Evolutionary conservation across 2,797 vertebrate genomes (phyloP), one percentile per base, ranked within the genome.

Genomic region (Schizopygopsis pylzovi): DNA sequence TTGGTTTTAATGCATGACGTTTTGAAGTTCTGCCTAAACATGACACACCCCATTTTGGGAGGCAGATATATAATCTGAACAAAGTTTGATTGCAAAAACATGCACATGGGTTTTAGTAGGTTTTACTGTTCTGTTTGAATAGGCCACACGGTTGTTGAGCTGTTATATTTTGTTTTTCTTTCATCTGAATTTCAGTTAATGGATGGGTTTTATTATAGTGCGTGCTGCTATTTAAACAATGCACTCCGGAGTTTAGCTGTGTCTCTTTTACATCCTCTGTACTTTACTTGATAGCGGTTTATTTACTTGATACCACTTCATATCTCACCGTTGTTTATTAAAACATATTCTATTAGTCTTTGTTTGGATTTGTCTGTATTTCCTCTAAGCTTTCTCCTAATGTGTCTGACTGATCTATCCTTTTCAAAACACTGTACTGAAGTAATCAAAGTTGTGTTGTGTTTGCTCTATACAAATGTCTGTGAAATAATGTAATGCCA

Each of bases 151-250:
- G 47, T 39, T 33, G 33, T 33, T 78, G 45, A 47, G 20, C 18
- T 56, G 39, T 79, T 73, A 47, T 68, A n/a, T 63, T 22, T 4
- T 28, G 15, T 75, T 82, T 25, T 49, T 67, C 47, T 49, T 67
- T 79, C 22, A 63, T 28, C 33, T 61, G 47, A 7, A 61, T 89
- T 87, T 78, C 15, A 6, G 37, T 82, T n/a, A 71, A 15, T 81
- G 22, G 13, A 10, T 80, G 39, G 18, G 59, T 82, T 82, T 81
- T 28, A 45, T 73, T 52, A 37, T 59, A 45, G 45, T 76, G 70
- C 52, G 56, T 86, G 80, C 75, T 81, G 81, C 83, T 87, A 37
- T 83, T 82, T 79, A 78, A n/a, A 84, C n/a, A 49, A 25, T 77
- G 71, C 70, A 76, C 85, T 82, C 83, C 71, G 80, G 82, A 73